Base-by-base conservation (phyloP, 2,888 invertebrate genomes). In the Chloromyia formosa region DNA sequence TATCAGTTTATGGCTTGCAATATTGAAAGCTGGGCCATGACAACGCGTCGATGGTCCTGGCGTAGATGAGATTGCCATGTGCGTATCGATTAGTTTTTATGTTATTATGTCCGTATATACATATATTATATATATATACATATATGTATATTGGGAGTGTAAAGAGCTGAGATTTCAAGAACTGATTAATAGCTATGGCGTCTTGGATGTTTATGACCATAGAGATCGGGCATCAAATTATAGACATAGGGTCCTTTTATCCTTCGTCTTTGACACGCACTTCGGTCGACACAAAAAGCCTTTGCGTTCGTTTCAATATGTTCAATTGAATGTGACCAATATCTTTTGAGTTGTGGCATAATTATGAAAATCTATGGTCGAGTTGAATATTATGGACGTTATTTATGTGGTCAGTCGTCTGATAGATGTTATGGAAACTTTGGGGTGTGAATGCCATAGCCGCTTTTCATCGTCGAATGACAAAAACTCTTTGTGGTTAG, bases 121-220 rank as follows among this genome's bases (percentile, higher is more conserved):
- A 7, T n/a, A n/a, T 35, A 35, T 35, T 35, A 35, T 7, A 35
- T 35, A 4, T 7, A 7, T 35, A 35, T 35, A 35, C 7, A 4
- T 7, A 7, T n/a, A n/a, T n/a, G n/a, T n/a, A n/a, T n/a, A n/a
- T 2, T 35, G 27, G 27, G 7, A 35, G 27, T 35, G 27, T 35
- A 35, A 35, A 35, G 27, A 69, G 68, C 68, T 69, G 68, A 69
- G 68, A 54, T 69, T 69, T 53, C 68, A 27, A 42, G 49, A 69
- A 69, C 23, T 69, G 68, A 69, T 69, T 69, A 69, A 69, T 69
- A 27, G 68, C 68, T n/a, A 62, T 62, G 68, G 53, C 68, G 68
- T 69, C 68, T 69, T 53, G 54, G 16, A 69, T 69, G 68, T 69
- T 69, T 69, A 69, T 54, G 68, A 69, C 68, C 68, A 10, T n/a